Evolutionary conservation across 2,888 invertebrate species (phyloP).

Genomic region (Ecliptopera silaceata): DNA sequence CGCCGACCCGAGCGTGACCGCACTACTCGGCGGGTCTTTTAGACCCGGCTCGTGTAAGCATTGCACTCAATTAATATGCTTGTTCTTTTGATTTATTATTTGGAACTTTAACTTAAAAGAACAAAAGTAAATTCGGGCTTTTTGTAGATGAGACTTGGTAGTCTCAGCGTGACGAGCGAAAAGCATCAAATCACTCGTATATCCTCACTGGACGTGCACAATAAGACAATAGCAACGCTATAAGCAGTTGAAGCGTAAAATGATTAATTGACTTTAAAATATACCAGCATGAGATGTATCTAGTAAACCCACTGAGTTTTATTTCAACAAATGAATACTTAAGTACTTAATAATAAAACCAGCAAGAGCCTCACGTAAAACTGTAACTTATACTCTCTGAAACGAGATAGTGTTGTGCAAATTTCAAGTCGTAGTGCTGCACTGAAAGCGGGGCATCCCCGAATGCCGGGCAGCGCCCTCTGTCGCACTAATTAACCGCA

Average conservation of each 20-base stretch:
- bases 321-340: no score
- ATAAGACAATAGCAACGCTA: no score
- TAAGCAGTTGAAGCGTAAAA: no score
- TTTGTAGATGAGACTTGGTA: no score
- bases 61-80: neutral
- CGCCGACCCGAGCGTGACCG: slow-evolving; percentile 14
- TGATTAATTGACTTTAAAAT: no score
- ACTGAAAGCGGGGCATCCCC: slow-evolving; percentile 3
- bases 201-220: no score
- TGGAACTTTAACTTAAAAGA: no score
- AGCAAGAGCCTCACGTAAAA: neutral
- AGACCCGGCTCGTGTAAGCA: neutral
- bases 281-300: no score
- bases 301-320: no score
- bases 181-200: no score
- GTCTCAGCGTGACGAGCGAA: no score
- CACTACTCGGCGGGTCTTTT: slow-evolving; percentile 5
- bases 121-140: no score
- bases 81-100: neutral
- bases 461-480: slow-evolving; percentile 5
- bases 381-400: neutral
- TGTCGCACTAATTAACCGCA: slow-evolving; percentile 37
- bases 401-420: neutral
- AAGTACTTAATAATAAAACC: neutral
- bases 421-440: slow-evolving; percentile 4